phyloP scores from a whole-genome alignment of 2,888 invertebrate genomes.

The Bellardia pandia region DNA sequence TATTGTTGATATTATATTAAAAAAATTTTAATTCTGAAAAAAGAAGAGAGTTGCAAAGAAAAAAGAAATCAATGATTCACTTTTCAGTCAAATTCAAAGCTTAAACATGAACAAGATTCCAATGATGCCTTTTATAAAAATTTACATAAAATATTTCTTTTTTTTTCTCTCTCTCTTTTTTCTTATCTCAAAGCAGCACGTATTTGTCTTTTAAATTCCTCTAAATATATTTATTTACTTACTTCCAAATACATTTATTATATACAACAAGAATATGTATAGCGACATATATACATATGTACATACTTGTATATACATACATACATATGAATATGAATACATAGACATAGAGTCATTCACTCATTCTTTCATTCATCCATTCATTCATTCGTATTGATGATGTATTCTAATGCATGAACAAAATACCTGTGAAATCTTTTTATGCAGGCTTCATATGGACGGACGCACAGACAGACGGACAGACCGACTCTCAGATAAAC shows the following conservation, averaged over 20 bases:
- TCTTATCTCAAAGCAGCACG: constrained; percentile 61
- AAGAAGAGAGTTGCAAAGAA: neutral
- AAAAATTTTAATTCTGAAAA: constrained; percentile 6
- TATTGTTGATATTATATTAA: neutral
- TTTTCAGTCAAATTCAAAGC: constrained; percentile 5
- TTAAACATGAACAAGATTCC: constrained; percentile 32
- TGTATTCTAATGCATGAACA: constrained; percentile 32
- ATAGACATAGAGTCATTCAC: constrained; percentile 33
- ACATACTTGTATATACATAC: neutral
- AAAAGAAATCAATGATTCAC: constrained; percentile 48
- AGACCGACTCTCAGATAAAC: constrained; percentile 5
- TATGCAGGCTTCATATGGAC: constrained; percentile 3
- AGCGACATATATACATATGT: neutral
- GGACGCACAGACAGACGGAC: constrained; percentile 10
- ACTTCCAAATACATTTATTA: constrained; percentile 13
- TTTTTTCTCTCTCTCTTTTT: neutral
- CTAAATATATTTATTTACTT: constrained; percentile 37
- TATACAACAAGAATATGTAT: neutral
- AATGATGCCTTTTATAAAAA: constrained; percentile 55
- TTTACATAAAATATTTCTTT: constrained; percentile 68
- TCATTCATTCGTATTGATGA: constrained; percentile 18
- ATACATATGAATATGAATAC: constrained; percentile 2
- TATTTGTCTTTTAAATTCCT: constrained; percentile 68
- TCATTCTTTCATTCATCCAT: constrained; percentile 28
- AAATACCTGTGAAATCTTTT: constrained; percentile 52